phyloP scores from a whole-genome alignment of 2,113 vertebrate species.

The Chunga burmeisteri region DNA sequence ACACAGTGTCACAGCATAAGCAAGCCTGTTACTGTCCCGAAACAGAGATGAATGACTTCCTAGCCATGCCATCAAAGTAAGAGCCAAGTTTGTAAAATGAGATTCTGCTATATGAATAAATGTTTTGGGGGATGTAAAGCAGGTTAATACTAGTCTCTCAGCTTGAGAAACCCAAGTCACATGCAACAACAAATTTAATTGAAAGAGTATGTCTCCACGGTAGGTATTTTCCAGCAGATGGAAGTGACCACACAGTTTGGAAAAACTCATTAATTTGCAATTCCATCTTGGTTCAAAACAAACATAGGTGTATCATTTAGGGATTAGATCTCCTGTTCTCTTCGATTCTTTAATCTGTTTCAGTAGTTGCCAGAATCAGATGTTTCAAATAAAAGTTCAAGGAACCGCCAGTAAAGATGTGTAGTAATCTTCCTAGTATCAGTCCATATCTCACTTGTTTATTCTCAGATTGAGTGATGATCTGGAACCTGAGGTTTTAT shows the following conservation, averaged over 20 bases:
- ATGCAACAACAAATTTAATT: slow-evolving; percentile 19
- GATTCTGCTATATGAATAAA: neutral
- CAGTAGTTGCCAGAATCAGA: neutral
- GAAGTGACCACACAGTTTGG: slow-evolving; percentile 37
- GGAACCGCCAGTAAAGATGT: neutral
- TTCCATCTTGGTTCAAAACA: slow-evolving; percentile 36
- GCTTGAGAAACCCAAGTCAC: neutral
- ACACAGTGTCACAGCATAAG: neutral
- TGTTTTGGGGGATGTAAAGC: neutral
- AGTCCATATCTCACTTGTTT: neutral
- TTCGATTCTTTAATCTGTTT: neutral
- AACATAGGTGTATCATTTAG: neutral
- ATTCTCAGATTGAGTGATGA: neutral
- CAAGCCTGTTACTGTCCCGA: neutral
- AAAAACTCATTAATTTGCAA: slow-evolving; percentile 34
- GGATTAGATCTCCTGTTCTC: neutral
- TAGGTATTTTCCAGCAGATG: slow-evolving; percentile 46
- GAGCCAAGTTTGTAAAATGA: neutral
- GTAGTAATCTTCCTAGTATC: neutral
- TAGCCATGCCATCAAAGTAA: neutral
- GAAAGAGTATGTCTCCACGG: neutral
- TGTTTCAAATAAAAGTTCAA: slow-evolving; percentile 12
- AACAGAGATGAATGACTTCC: neutral
- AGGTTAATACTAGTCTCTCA: neutral
- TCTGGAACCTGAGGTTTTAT: slow-evolving; percentile 15